Conservation (phyloP, 2,113 vertebrate genomes). For the Cottus gobio region DNA sequence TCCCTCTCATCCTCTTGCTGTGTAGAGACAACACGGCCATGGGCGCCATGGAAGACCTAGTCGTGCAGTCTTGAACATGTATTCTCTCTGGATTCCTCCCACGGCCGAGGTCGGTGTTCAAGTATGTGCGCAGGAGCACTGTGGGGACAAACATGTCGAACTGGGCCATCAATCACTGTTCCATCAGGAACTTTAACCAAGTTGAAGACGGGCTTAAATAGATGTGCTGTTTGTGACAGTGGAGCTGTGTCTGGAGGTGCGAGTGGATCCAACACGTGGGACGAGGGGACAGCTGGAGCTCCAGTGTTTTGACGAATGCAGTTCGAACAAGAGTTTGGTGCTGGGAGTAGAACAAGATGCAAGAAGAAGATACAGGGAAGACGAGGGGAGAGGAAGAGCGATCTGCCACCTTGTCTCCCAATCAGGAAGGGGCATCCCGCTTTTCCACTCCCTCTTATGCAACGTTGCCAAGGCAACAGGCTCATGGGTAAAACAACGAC, state of each 20-base stretch:
- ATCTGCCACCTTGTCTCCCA: conserved; percentile 82
- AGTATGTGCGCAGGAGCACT: conserved; percentile 29
- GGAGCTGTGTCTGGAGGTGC: conserved; percentile 38
- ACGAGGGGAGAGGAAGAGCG: conserved; percentile 55
- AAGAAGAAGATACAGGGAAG: conserved; percentile 21
- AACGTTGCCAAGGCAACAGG: conserved; percentile 86
- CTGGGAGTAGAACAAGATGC: conserved; percentile 43
- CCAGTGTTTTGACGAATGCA: conserved; percentile 47
- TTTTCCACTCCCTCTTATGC: conserved; percentile 82
- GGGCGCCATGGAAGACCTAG: conserved; percentile 48
- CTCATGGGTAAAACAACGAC: conserved; percentile 84
- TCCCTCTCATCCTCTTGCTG: conserved; percentile 35
- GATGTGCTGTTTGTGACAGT: conserved; percentile 37
- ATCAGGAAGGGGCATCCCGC: conserved; percentile 82
- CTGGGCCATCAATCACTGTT: conserved; percentile 67
- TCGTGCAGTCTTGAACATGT: conserved; percentile 58
- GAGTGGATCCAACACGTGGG: conserved; percentile 60
- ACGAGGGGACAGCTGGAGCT: conserved; percentile 32
- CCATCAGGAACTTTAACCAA: conserved; percentile 56
- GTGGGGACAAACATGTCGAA: conserved; percentile 59
- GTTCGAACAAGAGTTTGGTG: conserved; percentile 34
- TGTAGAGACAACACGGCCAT: conserved; percentile 40
- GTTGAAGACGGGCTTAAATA: conserved; percentile 37
- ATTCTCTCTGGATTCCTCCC: conserved; percentile 54
- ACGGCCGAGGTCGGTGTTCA: conserved; percentile 31